Base-by-base conservation (phyloP, 2,888 invertebrate species). In the Chrysolina haemoptera region DNA sequence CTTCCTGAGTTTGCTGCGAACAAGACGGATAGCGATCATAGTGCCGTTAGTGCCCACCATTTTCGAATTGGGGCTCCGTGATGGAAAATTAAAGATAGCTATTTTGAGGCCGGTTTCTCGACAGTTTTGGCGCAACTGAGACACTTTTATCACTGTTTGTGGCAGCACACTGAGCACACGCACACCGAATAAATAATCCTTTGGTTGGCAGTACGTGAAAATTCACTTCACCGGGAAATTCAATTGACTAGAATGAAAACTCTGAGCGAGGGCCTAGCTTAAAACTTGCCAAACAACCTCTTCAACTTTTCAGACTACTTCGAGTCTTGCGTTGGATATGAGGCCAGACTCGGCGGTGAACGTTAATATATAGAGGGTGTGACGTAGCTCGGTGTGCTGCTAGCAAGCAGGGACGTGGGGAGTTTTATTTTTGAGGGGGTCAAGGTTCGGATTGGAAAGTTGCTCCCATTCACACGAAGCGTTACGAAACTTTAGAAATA, bases 31-130 rank as follows among this genome's bases (percentile, higher is more conserved):
- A 89, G 95, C 94, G 90, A 94, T 94, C 93, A 95, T 92, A 87
- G 94, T 94, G 89, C 94, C 94, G 90, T 94, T 94, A 90, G 92
- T 94, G 89, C 95, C 95, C 89, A 95, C 95, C 95, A 95, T 95
- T 86, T 91, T 92, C 81, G 66, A 63, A 41, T 43, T 22, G 73
- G 82, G 81, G 80, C 81, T 81, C 78, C 83, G 82, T 78, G 50
- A 70, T 70, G 77, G 66, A 70, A 81, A 86, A 83, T 84, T 84
- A 81, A 87, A 87, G 83, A 87, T 87, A 86, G 87, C 87, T 82
- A 87, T 87, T 85, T 86, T 88, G 86, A 84, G 73, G 84, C 83
- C 81, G 82, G 82, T 83, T 71, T 50, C 53, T 35, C 12, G 46
- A 27, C 41, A 67, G 69, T 50, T 74, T 70, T 70, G 68, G 62